phyloP scores from a whole-genome alignment of 2,113 vertebrate species.

The Pseudopipra pipra region DNA sequence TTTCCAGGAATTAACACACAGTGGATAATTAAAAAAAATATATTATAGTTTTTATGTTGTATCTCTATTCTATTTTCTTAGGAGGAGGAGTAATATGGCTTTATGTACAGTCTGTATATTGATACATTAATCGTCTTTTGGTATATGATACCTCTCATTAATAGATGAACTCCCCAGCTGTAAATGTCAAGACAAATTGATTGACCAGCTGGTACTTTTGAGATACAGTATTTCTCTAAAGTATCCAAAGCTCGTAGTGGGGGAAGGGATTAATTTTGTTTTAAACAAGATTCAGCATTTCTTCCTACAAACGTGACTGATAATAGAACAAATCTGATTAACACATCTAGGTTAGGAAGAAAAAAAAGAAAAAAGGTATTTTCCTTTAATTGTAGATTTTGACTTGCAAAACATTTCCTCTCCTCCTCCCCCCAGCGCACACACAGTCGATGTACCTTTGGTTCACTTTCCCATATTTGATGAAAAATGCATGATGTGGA shows the following conservation, averaged over 20 bases:
- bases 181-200: conserved; percentile 65
- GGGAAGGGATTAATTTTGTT: neutral
- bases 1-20: conserved; percentile 43
- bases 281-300: neutral
- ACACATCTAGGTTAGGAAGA: neutral
- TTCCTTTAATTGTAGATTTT: neutral
- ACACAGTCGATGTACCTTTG: neutral
- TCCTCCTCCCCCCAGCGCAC: neutral
- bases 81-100: neutral
- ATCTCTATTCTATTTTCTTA: neutral
- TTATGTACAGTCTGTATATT: neutral
- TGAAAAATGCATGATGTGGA: neutral
- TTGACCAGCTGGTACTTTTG: conserved; percentile 56
- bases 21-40: neutral
- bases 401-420: neutral
- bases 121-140: conserved; percentile 37
- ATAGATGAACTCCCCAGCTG: conserved; percentile 57
- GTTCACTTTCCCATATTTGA: neutral
- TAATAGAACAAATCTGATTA: neutral
- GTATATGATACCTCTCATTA: conserved; percentile 39
- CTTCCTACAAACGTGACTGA: neutral
- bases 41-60: neutral
- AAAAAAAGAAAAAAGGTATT: neutral
- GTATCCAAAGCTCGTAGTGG: neutral
- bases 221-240: conserved; percentile 44